These are phyloP conservation scores for Morpho deidamia DNA, from an alignment of 2,888 invertebrate species.

Conservation along the genomic window DNA sequence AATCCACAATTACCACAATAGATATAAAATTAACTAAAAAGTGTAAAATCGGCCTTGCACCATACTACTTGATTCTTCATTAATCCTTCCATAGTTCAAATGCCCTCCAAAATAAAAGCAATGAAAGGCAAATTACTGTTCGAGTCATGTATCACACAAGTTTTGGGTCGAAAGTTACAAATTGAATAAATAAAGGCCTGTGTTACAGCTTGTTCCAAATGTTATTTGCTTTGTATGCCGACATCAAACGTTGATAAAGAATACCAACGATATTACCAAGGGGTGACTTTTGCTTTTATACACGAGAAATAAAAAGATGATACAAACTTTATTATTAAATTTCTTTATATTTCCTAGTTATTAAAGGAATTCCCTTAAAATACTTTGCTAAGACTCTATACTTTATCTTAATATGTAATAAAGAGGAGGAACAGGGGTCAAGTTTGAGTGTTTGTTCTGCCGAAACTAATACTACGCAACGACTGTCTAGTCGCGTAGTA, in stretches of 20 bases:
- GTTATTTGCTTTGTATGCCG: conserved; percentile 18
- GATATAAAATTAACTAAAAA: no score
- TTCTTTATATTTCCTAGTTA: no score
- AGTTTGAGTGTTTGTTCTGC: no score
- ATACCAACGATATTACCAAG: conserved; percentile 1
- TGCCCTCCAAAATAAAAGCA: conserved; percentile 36
- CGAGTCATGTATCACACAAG: conserved; percentile 70
- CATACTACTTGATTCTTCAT: neutral
- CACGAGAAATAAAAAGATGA: neutral
- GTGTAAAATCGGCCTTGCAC: no score
- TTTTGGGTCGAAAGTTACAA: conserved; percentile 70
- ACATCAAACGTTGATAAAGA: conserved; percentile 3
- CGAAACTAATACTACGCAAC: no score
- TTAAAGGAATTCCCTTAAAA: no score
- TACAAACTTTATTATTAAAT: no score
- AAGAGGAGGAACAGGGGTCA: no score
- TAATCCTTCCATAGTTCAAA: neutral
- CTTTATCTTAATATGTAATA: no score
- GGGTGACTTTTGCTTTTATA: neutral
- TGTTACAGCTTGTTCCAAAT: conserved; percentile 28
- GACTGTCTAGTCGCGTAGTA: no score
- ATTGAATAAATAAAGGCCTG: conserved; percentile 60
- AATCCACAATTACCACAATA: no score
- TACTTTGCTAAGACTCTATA: no score
- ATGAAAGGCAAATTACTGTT: conserved; percentile 72